Conservation (phyloP, 2,888 invertebrate genomes). For the Unio pictorum region DNA sequence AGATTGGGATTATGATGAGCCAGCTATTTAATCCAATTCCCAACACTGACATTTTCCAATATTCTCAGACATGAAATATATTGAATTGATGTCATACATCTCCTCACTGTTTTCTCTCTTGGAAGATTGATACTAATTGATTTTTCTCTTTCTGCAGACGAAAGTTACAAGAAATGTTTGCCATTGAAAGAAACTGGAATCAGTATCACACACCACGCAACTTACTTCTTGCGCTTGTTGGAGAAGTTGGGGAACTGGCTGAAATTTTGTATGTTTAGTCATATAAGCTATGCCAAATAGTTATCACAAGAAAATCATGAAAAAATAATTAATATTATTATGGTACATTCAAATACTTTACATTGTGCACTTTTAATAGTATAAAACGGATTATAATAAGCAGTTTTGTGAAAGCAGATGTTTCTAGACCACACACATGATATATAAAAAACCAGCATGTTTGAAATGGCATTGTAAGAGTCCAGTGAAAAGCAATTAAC, state of each 20-base stretch:
- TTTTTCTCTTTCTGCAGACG: conserved; percentile 46
- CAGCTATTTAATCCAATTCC: too few relatives aligned
- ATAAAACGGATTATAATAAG: too few relatives aligned
- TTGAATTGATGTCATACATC: not conserved
- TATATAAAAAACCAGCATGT: too few relatives aligned
- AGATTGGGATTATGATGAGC: too few relatives aligned
- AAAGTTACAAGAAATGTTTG: conserved; percentile 62
- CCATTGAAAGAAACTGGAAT: conserved; percentile 70
- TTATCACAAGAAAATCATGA: not conserved
- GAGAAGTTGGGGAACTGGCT: conserved; percentile 73
- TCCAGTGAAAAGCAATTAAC: too few relatives aligned
- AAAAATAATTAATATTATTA: not conserved
- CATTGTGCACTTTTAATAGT: too few relatives aligned
- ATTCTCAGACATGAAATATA: too few relatives aligned
- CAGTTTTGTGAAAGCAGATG: too few relatives aligned
- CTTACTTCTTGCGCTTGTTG: conserved; percentile 69
- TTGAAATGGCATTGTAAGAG: too few relatives aligned
- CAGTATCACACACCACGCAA: conserved; percentile 71
- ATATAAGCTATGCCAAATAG: not conserved
- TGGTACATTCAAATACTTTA: too few relatives aligned
- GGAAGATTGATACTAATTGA: not conserved
- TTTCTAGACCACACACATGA: too few relatives aligned
- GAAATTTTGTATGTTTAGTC: conserved; percentile 70
- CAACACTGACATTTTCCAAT: too few relatives aligned
- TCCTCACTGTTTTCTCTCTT: not conserved